Percentiles rank a stretch among this genome's conserved stretches.
Evolutionary conservation across 2,888 invertebrate genomes (phyloP).

Genomic region (Lasius fuliginosus): DNA sequence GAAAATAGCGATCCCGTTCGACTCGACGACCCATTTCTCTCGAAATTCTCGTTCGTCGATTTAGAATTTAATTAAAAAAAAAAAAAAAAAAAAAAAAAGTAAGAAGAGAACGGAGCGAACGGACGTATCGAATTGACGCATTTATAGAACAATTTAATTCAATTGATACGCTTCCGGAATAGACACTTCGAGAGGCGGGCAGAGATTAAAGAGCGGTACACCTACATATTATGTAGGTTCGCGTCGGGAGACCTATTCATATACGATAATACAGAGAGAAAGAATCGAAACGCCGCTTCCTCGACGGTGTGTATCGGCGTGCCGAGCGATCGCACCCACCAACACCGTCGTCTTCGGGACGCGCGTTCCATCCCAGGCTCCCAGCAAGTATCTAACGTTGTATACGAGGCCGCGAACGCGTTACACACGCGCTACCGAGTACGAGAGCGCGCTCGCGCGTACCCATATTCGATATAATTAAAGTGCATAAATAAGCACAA

Average conservation of each 20-base stretch:
- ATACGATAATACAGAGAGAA: neutral
- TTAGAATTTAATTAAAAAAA: neutral
- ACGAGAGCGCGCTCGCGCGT: conserved; percentile 69
- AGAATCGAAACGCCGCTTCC: conserved; percentile 24
- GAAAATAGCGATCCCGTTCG: neutral
- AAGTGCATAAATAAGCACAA: conserved; percentile 86
- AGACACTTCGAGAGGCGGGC: conserved; percentile 4
- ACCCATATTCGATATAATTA: conserved; percentile 86
- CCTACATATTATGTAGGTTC: conserved; percentile 2
- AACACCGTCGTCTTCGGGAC: neutral
- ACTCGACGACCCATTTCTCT: neutral
- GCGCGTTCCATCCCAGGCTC: conserved; percentile 27
- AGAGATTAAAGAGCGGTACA: conserved; percentile 30
- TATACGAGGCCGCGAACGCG: conserved; percentile 37
- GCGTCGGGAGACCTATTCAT: conserved; percentile 27
- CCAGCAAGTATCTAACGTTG: neutral
- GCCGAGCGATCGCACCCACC: conserved; percentile 19
- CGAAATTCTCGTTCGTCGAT: neutral
- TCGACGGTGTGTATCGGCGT: neutral
- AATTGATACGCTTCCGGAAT: conserved; percentile 43
- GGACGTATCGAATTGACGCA: conserved; percentile 23
- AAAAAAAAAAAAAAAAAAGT: neutral
- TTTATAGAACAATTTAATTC: conserved; percentile 35
- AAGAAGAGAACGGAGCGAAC: neutral
- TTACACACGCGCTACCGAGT: conserved; percentile 30